These are phyloP conservation scores for Typhlomys cinereus DNA, from an alignment of 2,113 vertebrate species.

Conservation along the genomic window DNA sequence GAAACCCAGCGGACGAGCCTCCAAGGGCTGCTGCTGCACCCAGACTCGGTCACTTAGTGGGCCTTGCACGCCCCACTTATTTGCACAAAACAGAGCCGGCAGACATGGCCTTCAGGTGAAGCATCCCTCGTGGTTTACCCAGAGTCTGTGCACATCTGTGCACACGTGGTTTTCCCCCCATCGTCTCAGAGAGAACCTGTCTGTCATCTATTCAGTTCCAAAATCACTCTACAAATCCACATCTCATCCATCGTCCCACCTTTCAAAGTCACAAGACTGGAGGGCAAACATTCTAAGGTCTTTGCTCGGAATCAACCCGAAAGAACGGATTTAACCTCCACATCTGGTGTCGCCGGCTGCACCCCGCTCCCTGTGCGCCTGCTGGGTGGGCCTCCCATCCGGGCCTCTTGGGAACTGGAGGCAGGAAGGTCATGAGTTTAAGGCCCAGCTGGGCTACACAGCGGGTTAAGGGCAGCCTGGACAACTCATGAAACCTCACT, in stretches of 20 bases:
- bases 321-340: background rate
- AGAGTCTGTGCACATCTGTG: background rate
- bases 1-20: background rate
- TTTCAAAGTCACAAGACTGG: background rate
- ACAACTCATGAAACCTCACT: too few species aligned
- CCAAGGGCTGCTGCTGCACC: background rate
- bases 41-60: background rate
- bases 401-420: background rate
- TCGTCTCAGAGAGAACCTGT: background rate
- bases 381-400: background rate
- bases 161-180: background rate
- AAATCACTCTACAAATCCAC: conserved; percentile 8
- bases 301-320: background rate
- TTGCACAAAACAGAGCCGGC: background rate
- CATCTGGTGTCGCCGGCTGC: background rate
- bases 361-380: too few species aligned
- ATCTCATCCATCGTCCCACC: background rate
- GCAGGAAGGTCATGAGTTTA: background rate
- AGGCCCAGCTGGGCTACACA: background rate
- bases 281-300: background rate
- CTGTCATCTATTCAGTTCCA: background rate
- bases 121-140: background rate
- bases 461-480: background rate
- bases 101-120: too few species aligned
- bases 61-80: background rate